Conservation (phyloP, 2,113 vertebrate genomes). For the Ellobius talpinus region DNA sequence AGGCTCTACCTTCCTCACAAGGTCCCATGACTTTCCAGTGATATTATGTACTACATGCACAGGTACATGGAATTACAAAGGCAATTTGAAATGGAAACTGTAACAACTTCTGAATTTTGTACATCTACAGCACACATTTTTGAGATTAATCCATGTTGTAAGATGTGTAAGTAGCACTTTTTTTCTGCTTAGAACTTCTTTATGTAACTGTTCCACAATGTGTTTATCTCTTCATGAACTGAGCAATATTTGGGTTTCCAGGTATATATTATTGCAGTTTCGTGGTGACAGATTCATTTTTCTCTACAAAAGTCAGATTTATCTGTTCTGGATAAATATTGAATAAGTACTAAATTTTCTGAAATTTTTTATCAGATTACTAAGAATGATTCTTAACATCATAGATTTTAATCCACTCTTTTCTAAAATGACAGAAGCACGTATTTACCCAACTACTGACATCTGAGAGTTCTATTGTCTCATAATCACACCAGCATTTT, state of each 20-base stretch:
- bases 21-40: background rate
- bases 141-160: background rate
- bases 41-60: no score
- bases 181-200: background rate
- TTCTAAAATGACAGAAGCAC: background rate
- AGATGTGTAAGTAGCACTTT: background rate
- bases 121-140: background rate
- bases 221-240: background rate
- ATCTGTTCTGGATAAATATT: background rate
- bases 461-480: background rate
- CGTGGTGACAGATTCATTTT: background rate
- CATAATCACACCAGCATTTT: background rate
- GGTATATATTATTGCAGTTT: background rate
- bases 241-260: background rate
- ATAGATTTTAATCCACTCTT: background rate
- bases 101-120: background rate
- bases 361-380: background rate
- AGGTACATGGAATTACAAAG: no score
- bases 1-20: background rate
- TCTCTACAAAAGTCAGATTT: background rate
- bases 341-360: background rate
- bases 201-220: background rate
- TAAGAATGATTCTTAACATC: background rate
- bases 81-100: background rate
- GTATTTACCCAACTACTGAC: background rate